phyloP scores from a whole-genome alignment of 2,888 invertebrate species.

The Trachelus stipa region DNA sequence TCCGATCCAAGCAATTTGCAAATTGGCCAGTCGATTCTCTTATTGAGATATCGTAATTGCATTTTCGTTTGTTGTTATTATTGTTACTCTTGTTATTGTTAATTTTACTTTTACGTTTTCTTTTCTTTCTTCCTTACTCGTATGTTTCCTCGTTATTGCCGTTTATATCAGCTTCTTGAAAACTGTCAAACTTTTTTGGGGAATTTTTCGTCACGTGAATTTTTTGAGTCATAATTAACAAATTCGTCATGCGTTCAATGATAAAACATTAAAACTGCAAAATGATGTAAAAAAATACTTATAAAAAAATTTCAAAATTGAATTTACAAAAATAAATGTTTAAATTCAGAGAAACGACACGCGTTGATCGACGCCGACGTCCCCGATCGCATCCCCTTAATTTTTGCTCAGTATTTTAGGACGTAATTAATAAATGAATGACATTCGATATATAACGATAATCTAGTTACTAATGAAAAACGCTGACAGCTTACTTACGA shows the following conservation, averaged over 20 bases:
- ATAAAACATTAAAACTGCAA: not conserved
- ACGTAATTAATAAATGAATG: constrained; percentile 34
- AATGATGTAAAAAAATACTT: not conserved
- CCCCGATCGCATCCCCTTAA: constrained; percentile 4
- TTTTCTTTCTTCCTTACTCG: not conserved
- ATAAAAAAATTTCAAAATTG: not conserved
- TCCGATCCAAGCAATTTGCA: not conserved
- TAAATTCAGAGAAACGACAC: not conserved
- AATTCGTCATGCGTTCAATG: not conserved
- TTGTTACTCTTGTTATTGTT: not conserved
- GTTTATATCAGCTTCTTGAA: not conserved
- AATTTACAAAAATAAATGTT: not conserved
- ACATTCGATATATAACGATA: constrained; percentile 27
- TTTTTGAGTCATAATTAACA: not conserved
- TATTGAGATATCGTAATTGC: not conserved
- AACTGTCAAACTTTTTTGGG: not conserved
- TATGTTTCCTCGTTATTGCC: not conserved
- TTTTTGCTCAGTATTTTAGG: constrained; percentile 45
- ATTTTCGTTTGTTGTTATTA: too few species aligned
- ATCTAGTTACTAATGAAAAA: constrained; percentile 1
- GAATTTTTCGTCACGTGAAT: too few species aligned
- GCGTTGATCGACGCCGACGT: not conserved
- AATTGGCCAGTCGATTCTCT: not conserved
- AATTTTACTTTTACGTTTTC: not conserved
- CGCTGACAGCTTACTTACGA: constrained; percentile 25